Base-by-base conservation (phyloP, 2,888 invertebrate species). In the Apotomis turbidana region DNA sequence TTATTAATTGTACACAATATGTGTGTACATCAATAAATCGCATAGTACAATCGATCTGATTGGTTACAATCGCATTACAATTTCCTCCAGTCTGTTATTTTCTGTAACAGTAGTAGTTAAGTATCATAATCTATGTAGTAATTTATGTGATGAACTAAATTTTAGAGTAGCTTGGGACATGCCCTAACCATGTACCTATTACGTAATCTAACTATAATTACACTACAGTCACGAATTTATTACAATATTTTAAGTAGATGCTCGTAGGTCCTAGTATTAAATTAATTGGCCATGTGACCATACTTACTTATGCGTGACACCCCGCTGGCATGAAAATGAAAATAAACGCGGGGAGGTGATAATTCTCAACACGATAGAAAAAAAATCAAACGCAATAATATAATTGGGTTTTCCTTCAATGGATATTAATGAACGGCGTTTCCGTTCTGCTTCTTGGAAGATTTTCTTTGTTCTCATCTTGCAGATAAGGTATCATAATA, bases 251-350 rank as follows among this genome's bases (percentile, higher is more conserved):
- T 10, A 10, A 9, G 49, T 49, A 49, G 49, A 49, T 49, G 9
- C 49, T n/a, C 38, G 59, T 59, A 38, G 41, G 57, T 13, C 12
- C 67, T 75, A 78, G 81, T 83, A 81, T 80, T 78, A 81, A 79
- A 86, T 84, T 85, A 84, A 85, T 85, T 82, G 78, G 77, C 67
- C 68, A 74, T 77, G 49, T 63, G 61, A 44, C 57, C 51, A 44
- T 54, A 41, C 8, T 12, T n/a, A 46, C 62, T 62, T 51, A 62
- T 82, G 82, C 85, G 85, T 86, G 84, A 78, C 78, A 70, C 27
- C 72, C 59, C 70, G 60, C 57, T 63, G 74, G 77, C 78, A 81
- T 76, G 79, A 79, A 81, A 80, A 68, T 71, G 59, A 69, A 71
- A 57, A 72, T 51, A 51, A 70, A 60, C 15, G 13, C 55, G 58